Evolutionary conservation across 2,888 invertebrate genomes (phyloP).

Genomic region (Microctonus aethiopoides): DNA sequence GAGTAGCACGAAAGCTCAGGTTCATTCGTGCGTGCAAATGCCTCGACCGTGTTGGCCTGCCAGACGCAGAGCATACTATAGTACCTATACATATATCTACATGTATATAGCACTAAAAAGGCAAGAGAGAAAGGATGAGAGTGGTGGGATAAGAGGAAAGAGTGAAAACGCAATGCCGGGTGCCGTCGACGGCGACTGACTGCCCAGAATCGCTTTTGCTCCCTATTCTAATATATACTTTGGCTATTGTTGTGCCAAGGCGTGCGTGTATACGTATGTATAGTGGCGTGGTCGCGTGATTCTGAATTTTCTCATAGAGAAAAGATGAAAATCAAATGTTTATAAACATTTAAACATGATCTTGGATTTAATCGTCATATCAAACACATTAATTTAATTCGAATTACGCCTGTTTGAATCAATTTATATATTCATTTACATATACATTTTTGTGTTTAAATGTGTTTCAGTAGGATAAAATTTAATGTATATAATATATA

Average conservation of each 20-base stretch:
- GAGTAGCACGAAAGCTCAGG: slow-evolving; percentile 26
- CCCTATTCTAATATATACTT: not conserved
- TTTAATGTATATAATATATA: too few relatives aligned
- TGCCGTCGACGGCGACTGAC: slow-evolving; percentile 15
- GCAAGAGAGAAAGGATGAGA: slow-evolving; percentile 22
- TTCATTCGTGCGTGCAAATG: slow-evolving; percentile 35
- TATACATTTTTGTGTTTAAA: not conserved
- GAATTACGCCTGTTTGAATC: slow-evolving; percentile 10
- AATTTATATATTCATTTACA: not conserved
- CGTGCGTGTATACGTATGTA: slow-evolving; percentile 2
- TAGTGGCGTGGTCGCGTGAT: slow-evolving; percentile 23
- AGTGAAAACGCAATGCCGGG: slow-evolving; percentile 12
- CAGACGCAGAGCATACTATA: slow-evolving; percentile 20
- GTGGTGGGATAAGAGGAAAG: slow-evolving; percentile 6
- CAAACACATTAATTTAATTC: slow-evolving; percentile 15
- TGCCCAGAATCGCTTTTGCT: slow-evolving; percentile 8
- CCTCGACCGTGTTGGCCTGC: slow-evolving; percentile 34
- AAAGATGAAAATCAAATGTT: not conserved
- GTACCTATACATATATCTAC: too few relatives aligned
- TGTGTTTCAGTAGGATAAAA: too few relatives aligned
- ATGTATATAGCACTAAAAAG: too few relatives aligned
- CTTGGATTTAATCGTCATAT: slow-evolving; percentile 18
- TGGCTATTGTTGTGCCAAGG: not conserved
- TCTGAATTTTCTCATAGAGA: not conserved
- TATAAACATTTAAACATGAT: not conserved